Evolutionary conservation across 2,888 invertebrate genomes (phyloP).

Genomic region (Diarsia dahlii): DNA sequence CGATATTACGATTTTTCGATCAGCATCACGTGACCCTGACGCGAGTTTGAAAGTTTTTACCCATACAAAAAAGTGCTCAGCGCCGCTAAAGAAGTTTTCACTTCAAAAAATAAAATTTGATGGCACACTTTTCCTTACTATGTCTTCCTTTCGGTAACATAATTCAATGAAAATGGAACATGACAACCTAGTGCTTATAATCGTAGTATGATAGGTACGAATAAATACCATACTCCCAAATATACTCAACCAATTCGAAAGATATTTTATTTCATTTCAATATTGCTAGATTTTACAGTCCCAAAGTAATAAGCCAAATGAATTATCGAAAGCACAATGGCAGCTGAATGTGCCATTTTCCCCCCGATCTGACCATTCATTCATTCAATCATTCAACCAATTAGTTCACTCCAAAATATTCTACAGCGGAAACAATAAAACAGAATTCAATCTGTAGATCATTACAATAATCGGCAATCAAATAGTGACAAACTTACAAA

Average conservation of each 20-base stretch:
- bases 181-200: no score
- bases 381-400: slow-evolving; percentile 47
- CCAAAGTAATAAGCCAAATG: neutral
- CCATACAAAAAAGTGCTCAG: no score
- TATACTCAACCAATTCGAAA: neutral
- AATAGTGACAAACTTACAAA: slow-evolving; percentile 41
- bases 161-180: neutral
- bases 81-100: no score
- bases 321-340: slow-evolving; percentile 5
- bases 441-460: slow-evolving; percentile 62
- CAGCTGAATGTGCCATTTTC: slow-evolving; percentile 10
- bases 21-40: no score
- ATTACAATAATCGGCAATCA: slow-evolving; percentile 63
- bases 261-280: neutral
- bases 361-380: slow-evolving; percentile 21
- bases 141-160: neutral
- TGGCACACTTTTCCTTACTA: neutral
- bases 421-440: slow-evolving; percentile 60
- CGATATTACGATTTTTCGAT: no score
- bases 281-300: slow-evolving; percentile 15
- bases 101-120: neutral
- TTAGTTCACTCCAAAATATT: slow-evolving; percentile 53
- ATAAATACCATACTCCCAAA: neutral
- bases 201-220: no score
- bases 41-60: no score